Evolutionary conservation across 2,797 vertebrate species (phyloP).

Genomic region (Cynopterus sphinx): DNA sequence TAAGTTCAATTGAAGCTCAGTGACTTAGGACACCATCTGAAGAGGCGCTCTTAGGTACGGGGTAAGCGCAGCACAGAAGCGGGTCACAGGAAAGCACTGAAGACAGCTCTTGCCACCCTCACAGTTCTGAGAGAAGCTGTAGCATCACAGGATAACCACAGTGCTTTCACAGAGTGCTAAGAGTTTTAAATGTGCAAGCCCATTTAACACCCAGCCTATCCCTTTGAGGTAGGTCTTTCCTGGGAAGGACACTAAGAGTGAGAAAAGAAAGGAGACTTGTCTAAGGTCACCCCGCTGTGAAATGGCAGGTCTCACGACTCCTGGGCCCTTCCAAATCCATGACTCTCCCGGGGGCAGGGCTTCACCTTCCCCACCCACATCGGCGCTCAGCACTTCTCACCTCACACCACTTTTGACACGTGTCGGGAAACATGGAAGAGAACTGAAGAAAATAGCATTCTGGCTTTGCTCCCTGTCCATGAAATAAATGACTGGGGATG

Average conservation of each 20-base stretch:
- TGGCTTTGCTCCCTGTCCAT: background rate
- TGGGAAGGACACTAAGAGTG: background rate
- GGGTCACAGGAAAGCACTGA: background rate
- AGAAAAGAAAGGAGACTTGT: background rate
- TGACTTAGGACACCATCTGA: fast-evolving
- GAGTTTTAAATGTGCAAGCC: background rate
- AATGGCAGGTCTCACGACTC: background rate
- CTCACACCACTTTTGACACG: background rate
- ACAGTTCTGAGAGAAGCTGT: background rate
- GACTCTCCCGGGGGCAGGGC: too few relatives aligned
- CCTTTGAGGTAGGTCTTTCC: background rate
- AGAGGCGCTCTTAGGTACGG: background rate
- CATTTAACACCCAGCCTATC: background rate
- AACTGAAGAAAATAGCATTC: background rate
- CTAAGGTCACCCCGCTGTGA: background rate
- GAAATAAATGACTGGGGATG: background rate
- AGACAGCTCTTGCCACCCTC: background rate
- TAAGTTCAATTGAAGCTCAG: background rate
- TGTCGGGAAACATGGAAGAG: background rate
- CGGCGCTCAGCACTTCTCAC: background rate
- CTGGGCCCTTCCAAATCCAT: background rate
- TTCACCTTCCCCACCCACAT: background rate
- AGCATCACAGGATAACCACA: background rate
- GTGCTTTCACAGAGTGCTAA: background rate
- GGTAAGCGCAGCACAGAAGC: background rate